Evolutionary conservation across 2,888 invertebrate genomes (phyloP).

Genomic region (Xanthia togata): DNA sequence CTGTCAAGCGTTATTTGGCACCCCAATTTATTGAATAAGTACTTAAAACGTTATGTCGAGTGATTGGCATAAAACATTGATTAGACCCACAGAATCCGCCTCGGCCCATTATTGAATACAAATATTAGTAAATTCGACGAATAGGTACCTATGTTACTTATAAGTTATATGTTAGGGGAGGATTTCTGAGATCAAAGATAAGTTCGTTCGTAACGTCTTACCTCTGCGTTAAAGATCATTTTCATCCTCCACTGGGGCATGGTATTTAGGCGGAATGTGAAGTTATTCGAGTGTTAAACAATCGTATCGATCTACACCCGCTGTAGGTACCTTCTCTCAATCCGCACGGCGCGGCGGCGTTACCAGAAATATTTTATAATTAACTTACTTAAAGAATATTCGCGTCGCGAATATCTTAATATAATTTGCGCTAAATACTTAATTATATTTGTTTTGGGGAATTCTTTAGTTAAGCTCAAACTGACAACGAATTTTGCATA

Average conservation of each 20-base stretch:
- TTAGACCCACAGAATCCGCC: constrained; percentile 23
- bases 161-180: constrained; percentile 27
- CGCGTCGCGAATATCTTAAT: not conserved
- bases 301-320: constrained; percentile 16
- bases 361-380: constrained; percentile 16
- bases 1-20: constrained; percentile 64
- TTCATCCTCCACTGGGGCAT: constrained; percentile 46
- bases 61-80: constrained; percentile 25
- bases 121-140: constrained; percentile 51
- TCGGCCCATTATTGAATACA: constrained; percentile 32
- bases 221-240: constrained; percentile 30
- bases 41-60: constrained; percentile 20
- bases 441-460: constrained; percentile 4
- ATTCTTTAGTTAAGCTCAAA: not conserved
- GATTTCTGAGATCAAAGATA: constrained; percentile 47
- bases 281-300: constrained; percentile 45
- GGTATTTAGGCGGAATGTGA: constrained; percentile 54
- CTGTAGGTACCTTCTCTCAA: constrained; percentile 13
- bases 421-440: constrained; percentile 30
- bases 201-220: constrained; percentile 29
- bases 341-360: constrained; percentile 4
- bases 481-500: not conserved
- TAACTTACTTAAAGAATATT: constrained; percentile 6
- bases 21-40: constrained; percentile 35
- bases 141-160: constrained; percentile 31